phyloP scores from a whole-genome alignment of 2,797 vertebrate species.

The Esox masquinongy region DNA sequence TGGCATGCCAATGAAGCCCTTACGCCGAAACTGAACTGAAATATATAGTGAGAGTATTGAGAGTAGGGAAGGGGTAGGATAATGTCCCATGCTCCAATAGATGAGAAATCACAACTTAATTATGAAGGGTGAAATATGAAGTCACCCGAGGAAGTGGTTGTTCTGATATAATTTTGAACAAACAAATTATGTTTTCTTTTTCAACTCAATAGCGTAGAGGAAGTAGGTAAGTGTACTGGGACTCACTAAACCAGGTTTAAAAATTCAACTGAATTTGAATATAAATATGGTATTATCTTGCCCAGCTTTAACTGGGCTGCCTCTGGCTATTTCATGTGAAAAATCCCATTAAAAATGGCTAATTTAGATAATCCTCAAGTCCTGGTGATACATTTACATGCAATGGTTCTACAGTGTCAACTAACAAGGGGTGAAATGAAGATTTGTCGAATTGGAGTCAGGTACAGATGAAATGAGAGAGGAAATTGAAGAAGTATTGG shows the following conservation, averaged over 20 bases:
- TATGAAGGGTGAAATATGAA: neutral
- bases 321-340: conserved; percentile 21
- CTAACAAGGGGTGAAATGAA: conserved; percentile 37
- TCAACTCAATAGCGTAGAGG: neutral
- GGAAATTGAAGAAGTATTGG: conserved; percentile 30
- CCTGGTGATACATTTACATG: conserved; percentile 46
- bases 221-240: neutral
- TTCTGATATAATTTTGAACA: neutral
- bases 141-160: neutral
- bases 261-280: conserved; percentile 13
- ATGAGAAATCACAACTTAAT: neutral
- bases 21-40: no score
- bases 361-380: conserved; percentile 49
- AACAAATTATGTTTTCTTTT: neutral
- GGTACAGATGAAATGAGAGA: conserved; percentile 40
- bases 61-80: no score
- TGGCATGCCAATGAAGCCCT: no score
- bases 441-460: conserved; percentile 22
- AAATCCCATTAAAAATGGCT: conserved; percentile 47
- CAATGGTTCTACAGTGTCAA: conserved; percentile 21
- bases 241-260: neutral
- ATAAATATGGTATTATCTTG: conserved; percentile 17
- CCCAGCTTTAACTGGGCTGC: conserved; percentile 8
- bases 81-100: neutral
- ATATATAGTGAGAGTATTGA: neutral